These are phyloP conservation scores for Sesamia inferens DNA, from an alignment of 2,888 invertebrate genomes.

Conservation along the genomic window DNA sequence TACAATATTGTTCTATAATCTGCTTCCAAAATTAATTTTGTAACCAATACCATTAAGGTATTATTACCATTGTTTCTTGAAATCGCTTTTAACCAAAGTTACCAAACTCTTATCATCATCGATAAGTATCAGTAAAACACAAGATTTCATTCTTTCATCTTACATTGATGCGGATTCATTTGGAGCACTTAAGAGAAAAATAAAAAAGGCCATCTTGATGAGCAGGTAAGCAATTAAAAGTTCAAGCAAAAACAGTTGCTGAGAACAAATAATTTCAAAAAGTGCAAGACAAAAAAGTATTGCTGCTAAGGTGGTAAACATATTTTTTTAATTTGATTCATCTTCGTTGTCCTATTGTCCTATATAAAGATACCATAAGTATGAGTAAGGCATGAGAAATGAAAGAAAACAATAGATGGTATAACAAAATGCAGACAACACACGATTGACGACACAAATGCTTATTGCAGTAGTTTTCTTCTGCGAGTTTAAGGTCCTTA, in stretches of 20 bases:
- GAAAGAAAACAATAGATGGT: not conserved
- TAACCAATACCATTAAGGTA: not conserved
- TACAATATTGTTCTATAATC: slow-evolving; percentile 14
- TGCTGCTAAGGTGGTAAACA: not conserved
- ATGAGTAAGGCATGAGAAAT: slow-evolving; percentile 1
- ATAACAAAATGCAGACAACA: slow-evolving; percentile 19
- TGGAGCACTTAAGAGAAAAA: not conserved
- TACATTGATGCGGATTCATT: not conserved
- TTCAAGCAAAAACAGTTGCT: not conserved
- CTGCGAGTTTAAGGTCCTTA: not conserved
- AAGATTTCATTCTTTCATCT: not conserved
- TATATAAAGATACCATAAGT: not conserved
- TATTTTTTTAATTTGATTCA: not conserved
- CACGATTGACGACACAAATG: slow-evolving; percentile 3
- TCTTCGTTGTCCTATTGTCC: not conserved
- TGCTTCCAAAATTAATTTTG: not conserved
- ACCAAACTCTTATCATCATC: not conserved
- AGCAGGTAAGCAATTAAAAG: not conserved
- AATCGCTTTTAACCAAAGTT: not conserved
- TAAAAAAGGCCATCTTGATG: not conserved
- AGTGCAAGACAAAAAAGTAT: not conserved
- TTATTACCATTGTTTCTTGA: not conserved
- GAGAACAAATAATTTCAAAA: not conserved
- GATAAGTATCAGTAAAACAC: not conserved
- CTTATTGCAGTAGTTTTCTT: not conserved